These are phyloP conservation scores for Hydriomena furcata DNA, from an alignment of 2,888 invertebrate species.

Conservation along the genomic window DNA sequence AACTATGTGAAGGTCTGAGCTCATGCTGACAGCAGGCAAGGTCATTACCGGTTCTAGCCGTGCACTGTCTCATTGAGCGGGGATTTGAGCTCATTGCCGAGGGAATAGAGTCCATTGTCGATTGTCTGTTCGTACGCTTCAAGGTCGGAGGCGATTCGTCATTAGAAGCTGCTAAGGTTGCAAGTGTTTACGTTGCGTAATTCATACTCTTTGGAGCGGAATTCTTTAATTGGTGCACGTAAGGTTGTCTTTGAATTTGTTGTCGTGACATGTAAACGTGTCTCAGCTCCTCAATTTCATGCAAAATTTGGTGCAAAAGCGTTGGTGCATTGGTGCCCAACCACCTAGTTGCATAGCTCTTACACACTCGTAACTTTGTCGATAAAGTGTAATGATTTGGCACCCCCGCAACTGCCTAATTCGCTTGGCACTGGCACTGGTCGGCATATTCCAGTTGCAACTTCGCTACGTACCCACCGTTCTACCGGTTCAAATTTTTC, in stretches of 20 bases:
- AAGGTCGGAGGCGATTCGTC: constrained; percentile 62
- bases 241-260: constrained; percentile 13
- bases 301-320: not conserved
- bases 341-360: not conserved
- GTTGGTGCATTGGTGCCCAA: not conserved
- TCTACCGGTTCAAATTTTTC: constrained; percentile 11
- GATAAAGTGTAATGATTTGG: constrained; percentile 29
- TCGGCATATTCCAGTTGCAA: constrained; percentile 9
- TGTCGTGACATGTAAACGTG: not conserved
- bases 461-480: constrained; percentile 3
- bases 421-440: constrained; percentile 28
- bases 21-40: constrained; percentile 61
- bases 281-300: not conserved
- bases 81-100: constrained; percentile 42
- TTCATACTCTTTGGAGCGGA: constrained; percentile 17
- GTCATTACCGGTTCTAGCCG: constrained; percentile 57
- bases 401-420: constrained; percentile 19
- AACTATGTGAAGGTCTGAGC: constrained; percentile 59
- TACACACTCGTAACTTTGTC: constrained; percentile 12
- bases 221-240: constrained; percentile 31
- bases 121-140: constrained; percentile 38
- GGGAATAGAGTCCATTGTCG: constrained; percentile 52
- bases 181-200: constrained; percentile 49
- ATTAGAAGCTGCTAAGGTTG: constrained; percentile 43
- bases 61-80: constrained; percentile 13